These are phyloP conservation scores for Myrmecobius fasciatus DNA, from an alignment of 2,113 vertebrate species.

Conservation along the genomic window DNA sequence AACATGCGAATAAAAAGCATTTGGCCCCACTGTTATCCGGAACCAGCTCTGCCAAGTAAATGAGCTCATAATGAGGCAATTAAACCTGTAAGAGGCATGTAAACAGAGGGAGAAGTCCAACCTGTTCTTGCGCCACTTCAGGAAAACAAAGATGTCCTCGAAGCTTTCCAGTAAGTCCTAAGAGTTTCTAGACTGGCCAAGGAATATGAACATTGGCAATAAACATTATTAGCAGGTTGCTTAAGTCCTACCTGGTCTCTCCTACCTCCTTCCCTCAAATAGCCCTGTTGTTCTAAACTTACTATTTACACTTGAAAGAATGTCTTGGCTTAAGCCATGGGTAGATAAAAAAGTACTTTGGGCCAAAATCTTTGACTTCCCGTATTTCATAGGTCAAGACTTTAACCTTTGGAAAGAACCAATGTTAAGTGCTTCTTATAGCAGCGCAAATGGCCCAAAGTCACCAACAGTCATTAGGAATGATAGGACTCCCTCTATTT, in stretches of 20 bases:
- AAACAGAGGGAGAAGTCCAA: constrained; percentile 82
- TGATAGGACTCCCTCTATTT: background rate
- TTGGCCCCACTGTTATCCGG: constrained; percentile 70
- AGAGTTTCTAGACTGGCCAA: constrained; percentile 76
- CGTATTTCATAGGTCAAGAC: background rate
- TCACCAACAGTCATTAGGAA: background rate
- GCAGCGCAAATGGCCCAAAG: background rate
- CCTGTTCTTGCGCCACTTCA: constrained; percentile 82
- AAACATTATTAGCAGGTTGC: constrained; percentile 47
- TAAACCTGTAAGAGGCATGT: constrained; percentile 80
- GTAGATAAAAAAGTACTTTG: too few species aligned
- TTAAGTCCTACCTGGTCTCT: background rate
- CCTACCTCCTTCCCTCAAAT: background rate
- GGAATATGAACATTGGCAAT: constrained; percentile 75
- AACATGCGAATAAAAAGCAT: background rate
- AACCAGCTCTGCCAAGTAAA: constrained; percentile 78
- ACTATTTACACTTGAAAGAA: background rate
- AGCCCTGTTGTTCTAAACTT: background rate
- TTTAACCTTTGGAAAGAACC: background rate
- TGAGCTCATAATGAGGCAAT: constrained; percentile 80
- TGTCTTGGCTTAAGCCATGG: background rate
- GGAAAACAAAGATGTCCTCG: constrained; percentile 81
- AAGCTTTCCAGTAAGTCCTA: constrained; percentile 82
- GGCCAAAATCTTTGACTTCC: background rate
- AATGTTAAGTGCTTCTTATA: background rate